Evolutionary conservation across 2,113 vertebrate genomes (phyloP).

Genomic region (Gallinago jamesoni): DNA sequence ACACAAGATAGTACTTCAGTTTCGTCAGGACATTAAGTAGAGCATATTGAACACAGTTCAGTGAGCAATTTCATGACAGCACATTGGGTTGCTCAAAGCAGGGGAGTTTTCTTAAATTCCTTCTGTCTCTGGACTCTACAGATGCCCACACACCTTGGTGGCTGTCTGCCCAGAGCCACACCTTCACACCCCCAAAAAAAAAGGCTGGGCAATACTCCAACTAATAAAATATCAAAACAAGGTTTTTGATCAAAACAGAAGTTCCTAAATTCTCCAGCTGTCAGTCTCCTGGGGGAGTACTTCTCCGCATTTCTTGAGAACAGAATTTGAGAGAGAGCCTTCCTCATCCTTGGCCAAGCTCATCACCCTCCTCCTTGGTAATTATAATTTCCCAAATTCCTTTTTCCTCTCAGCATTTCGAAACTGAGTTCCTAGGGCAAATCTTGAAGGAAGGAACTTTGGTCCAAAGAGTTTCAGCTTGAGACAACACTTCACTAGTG

Average conservation of each 20-base stretch:
- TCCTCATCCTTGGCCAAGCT: not conserved
- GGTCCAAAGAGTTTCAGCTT: slow-evolving; percentile 3
- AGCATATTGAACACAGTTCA: not conserved
- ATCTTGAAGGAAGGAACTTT: slow-evolving; percentile 34
- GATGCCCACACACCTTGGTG: slow-evolving; percentile 12
- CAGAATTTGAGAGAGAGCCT: not conserved
- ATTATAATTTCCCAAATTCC: not conserved
- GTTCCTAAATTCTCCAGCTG: not conserved
- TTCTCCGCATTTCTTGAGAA: not conserved
- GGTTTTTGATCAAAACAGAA: not conserved
- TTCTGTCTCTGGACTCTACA: not conserved
- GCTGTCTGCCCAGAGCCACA: not conserved
- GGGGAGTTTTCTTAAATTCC: slow-evolving; percentile 9
- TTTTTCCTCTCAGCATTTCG: slow-evolving; percentile 19
- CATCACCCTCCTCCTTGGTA: not conserved
- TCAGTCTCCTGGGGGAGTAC: not conserved
- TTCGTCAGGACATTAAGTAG: not conserved
- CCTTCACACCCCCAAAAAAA: not conserved
- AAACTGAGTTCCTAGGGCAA: slow-evolving; percentile 31
- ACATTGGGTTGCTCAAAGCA: not conserved
- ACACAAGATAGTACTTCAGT: slow-evolving; percentile 26
- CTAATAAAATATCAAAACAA: slow-evolving; percentile 16
- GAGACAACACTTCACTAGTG: not conserved
- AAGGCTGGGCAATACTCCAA: not conserved
- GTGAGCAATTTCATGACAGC: not conserved